phyloP scores from a whole-genome alignment of 2,113 vertebrate species.

The Daphoenositta chrysoptera region DNA sequence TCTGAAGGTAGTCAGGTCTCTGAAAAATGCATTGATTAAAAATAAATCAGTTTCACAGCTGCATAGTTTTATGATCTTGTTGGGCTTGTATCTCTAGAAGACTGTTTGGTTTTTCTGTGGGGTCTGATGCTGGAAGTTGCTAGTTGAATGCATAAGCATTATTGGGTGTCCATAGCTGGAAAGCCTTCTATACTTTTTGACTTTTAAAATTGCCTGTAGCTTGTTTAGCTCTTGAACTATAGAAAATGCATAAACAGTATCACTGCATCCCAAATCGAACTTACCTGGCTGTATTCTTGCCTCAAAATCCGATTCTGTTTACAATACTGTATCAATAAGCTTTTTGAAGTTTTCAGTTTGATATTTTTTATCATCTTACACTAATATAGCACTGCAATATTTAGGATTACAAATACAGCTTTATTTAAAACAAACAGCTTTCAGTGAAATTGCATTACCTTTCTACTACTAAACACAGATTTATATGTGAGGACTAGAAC shows the following conservation, averaged over 20 bases:
- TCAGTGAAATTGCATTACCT: not conserved
- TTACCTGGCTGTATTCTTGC: not conserved
- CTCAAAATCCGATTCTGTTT: not conserved
- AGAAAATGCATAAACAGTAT: not conserved
- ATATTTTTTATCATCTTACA: not conserved
- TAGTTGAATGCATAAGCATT: not conserved
- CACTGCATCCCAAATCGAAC: not conserved
- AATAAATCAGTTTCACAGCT: not conserved
- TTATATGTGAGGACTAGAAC: constrained; percentile 7
- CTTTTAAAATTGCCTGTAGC: not conserved
- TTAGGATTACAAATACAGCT: not conserved
- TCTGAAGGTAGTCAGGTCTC: not conserved
- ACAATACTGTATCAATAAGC: not conserved
- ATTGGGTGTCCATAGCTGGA: not conserved
- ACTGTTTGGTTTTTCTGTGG: not conserved
- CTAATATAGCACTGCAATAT: not conserved
- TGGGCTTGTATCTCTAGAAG: not conserved
- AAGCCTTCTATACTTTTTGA: not conserved
- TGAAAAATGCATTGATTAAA: not conserved
- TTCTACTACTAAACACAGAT: constrained; percentile 10
- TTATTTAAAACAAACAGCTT: constrained; percentile 7
- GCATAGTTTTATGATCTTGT: not conserved
- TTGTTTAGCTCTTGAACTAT: not conserved
- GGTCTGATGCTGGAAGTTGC: not conserved
- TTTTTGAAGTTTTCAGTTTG: not conserved